These are phyloP conservation scores for Serinus canaria DNA, from an alignment of 2,113 vertebrate species.

Conservation along the genomic window DNA sequence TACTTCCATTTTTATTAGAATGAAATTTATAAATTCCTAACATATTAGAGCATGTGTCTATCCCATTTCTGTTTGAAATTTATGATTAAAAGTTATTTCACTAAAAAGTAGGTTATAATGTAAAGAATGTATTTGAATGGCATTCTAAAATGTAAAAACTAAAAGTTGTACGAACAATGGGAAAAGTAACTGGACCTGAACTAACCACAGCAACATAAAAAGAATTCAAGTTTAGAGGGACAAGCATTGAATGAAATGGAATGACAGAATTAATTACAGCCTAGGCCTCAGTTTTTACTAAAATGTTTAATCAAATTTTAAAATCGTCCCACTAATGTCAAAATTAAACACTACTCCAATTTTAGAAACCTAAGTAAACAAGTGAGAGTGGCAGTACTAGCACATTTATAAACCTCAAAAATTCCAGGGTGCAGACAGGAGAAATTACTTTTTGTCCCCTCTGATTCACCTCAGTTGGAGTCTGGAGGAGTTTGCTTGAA, in stretches of 20 bases:
- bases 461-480: not conserved
- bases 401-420: not conserved
- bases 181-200: not conserved
- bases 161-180: not conserved
- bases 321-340: not conserved
- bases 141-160: not conserved
- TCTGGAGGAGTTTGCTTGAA: not conserved
- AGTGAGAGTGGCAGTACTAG: not conserved
- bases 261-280: not conserved
- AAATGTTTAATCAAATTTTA: not conserved
- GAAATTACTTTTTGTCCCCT: not conserved
- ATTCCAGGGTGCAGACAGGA: not conserved
- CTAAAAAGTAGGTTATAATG: not conserved
- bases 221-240: not conserved
- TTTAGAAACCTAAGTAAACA: not conserved
- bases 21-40: not conserved
- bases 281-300: not conserved
- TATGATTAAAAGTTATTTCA: not conserved
- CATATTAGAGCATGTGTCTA: not conserved
- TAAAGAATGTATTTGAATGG: not conserved
- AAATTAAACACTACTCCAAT: not conserved
- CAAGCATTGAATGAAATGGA: not conserved
- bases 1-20: not conserved
- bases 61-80: not conserved
- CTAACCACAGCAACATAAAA: not conserved